Evolutionary conservation across 2,797 vertebrate genomes (phyloP).

Genomic region (Limosa lapponica): DNA sequence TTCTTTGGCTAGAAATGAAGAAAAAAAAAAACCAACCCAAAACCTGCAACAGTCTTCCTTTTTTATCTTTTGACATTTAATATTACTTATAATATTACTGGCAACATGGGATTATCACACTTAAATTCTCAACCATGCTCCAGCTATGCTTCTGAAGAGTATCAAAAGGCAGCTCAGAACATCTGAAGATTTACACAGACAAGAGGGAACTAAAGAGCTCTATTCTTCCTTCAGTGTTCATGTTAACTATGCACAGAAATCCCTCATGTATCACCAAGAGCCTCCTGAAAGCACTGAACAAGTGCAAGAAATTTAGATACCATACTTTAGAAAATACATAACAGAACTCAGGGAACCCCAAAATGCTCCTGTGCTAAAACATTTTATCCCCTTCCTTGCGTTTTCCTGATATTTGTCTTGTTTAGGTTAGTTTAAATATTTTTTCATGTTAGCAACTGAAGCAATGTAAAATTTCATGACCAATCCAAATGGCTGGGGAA

Average conservation of each 20-base stretch:
- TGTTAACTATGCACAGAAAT: not conserved
- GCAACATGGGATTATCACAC: constrained; percentile 33
- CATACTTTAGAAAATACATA: not conserved
- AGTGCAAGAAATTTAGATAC: not conserved
- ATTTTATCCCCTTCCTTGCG: not conserved
- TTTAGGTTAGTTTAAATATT: not conserved
- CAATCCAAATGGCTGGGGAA: not conserved
- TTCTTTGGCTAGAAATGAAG: not conserved
- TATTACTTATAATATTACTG: constrained; percentile 28
- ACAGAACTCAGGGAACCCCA: not conserved
- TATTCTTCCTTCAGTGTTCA: not conserved
- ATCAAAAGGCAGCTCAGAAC: constrained; percentile 36
- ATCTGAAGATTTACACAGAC: constrained; percentile 23
- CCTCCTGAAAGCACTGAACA: not conserved
- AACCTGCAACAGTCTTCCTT: not conserved
- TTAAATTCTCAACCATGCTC: constrained; percentile 28
- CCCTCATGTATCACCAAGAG: not conserved
- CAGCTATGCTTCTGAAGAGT: not conserved
- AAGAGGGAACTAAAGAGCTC: not conserved
- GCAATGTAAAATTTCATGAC: not conserved
- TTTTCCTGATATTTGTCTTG: not conserved
- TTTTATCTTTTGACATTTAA: constrained; percentile 48
- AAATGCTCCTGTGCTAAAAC: not conserved
- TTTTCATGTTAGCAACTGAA: not conserved
- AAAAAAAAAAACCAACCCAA: too few relatives aligned